These are phyloP conservation scores for Drosophila obscura DNA, from an alignment of 1,140 invertebrate species.

Conservation along the genomic window DNA sequence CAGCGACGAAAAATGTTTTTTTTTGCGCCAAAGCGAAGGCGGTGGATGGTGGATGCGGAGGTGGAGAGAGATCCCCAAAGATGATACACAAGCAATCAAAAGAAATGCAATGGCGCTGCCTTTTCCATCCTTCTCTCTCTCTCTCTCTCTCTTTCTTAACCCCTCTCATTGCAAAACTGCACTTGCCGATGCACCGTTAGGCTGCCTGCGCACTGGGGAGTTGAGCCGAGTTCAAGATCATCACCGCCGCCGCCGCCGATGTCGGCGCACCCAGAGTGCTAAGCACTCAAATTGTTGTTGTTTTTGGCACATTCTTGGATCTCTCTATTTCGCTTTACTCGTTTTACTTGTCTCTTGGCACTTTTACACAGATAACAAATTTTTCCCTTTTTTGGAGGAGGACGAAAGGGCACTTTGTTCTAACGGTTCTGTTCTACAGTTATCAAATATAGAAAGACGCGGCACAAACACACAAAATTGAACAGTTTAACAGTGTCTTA, in stretches of 20 bases:
- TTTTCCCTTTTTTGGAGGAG: constrained; percentile 22
- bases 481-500: constrained; percentile 36
- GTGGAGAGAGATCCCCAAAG: constrained; percentile 63
- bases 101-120: constrained; percentile 67
- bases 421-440: constrained; percentile 65
- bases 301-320: constrained; percentile 63
- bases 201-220: constrained; percentile 26
- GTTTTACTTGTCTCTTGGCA: constrained; percentile 61
- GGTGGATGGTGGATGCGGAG: constrained; percentile 38
- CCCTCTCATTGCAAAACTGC: constrained; percentile 46
- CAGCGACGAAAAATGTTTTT: constrained; percentile 42
- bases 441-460: constrained; percentile 62
- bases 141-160: background rate
- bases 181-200: constrained; percentile 73
- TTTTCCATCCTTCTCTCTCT: constrained; percentile 29
- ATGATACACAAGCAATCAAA: constrained; percentile 83
- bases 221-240: constrained; percentile 76
- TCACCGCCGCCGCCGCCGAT: background rate
- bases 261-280: constrained; percentile 56
- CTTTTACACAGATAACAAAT: constrained; percentile 54
- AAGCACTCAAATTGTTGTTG: constrained; percentile 57
- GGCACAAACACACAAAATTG: constrained; percentile 35
- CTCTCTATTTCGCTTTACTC: background rate
- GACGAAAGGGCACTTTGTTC: constrained; percentile 25
- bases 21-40: constrained; percentile 15